Percentiles rank a stretch among this genome's conserved stretches.
Conservation (phyloP, 2,888 invertebrate species). For the Drosophila diplacantha region DNA sequence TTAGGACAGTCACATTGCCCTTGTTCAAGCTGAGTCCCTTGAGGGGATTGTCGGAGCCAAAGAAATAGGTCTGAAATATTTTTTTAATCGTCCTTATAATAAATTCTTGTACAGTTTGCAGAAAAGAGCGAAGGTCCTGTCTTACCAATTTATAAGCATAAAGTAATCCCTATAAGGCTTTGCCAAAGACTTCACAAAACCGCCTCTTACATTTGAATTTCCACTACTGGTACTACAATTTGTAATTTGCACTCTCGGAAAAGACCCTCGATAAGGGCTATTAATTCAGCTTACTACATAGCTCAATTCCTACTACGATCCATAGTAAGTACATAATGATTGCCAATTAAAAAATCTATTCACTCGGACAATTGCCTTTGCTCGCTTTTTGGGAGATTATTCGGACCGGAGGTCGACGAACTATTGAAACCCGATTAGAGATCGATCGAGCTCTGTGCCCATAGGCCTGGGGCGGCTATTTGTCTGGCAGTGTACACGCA, state of each 20-base stretch:
- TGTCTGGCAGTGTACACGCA: slow-evolving; percentile 21
- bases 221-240: not conserved
- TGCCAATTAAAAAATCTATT: slow-evolving; percentile 55
- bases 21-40: slow-evolving; percentile 88
- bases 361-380: slow-evolving; percentile 41
- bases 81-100: not conserved
- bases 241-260: not conserved
- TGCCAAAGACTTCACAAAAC: not conserved
- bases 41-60: slow-evolving; percentile 88
- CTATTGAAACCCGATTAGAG: slow-evolving; percentile 42
- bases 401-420: slow-evolving; percentile 55
- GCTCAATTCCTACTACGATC: not conserved
- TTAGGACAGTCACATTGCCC: slow-evolving; percentile 86
- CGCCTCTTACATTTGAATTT: not conserved
- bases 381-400: slow-evolving; percentile 43
- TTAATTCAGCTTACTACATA: not conserved
- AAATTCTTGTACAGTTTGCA: not conserved
- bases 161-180: not conserved
- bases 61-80: slow-evolving; percentile 85
- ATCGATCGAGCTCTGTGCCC: slow-evolving; percentile 33
- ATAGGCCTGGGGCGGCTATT: slow-evolving; percentile 46
- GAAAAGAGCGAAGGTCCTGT: no score
- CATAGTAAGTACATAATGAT: slow-evolving; percentile 12
- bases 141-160: not conserved
- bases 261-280: not conserved